Base-by-base conservation (phyloP, 2,797 vertebrate genomes). In the Meda fulgida region DNA sequence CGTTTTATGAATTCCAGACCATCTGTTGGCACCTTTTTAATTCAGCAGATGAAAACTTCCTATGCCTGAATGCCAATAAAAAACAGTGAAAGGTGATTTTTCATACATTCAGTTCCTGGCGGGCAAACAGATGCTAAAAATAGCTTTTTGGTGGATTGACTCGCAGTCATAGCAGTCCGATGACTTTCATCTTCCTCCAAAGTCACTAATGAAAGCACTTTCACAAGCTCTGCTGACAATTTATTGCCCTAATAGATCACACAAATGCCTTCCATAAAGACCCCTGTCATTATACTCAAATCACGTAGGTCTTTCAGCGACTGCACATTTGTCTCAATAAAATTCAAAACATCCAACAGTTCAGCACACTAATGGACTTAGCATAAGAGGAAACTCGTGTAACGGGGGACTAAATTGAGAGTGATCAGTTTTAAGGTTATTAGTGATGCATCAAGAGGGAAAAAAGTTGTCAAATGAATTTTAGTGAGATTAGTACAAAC, bases 41-140 rank as follows among this genome's bases (percentile, higher is more conserved):
- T 84, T 31, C 73, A 53, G 18, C 23, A 5, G 48, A 58, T 31
- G 73, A 13, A 78, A 84, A 69, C 34, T 31, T 69, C 26, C 34
- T 31, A n/a, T n/a, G 36, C 1, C 6, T 38, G 51, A 75, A 78
- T 31, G 53, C 51, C 87, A 88, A 92, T 72, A 81, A 92, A 88
- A 72, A 85, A 92, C 85, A 81, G 87, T 85, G 83, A 89, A 90
- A 88, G 91, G 81, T 89, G 63, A 90, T 92, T 92, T 89, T 87
- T 91, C 34, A 87, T 51, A 86, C 85, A 73, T 87, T 85, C 66
- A 69, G 78, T 85, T 89, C 72, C 85, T 89, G 89, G 87, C 83
- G 75, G 81, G 86, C 83, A 82, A 84, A 88, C 85, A 82, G 51
- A 38, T 60, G 81, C 91, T 87, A 84, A 91, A 93, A 93, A 93